Evolutionary conservation across 2,797 vertebrate species (phyloP).

Genomic region (Oceanodroma leucorhoa): DNA sequence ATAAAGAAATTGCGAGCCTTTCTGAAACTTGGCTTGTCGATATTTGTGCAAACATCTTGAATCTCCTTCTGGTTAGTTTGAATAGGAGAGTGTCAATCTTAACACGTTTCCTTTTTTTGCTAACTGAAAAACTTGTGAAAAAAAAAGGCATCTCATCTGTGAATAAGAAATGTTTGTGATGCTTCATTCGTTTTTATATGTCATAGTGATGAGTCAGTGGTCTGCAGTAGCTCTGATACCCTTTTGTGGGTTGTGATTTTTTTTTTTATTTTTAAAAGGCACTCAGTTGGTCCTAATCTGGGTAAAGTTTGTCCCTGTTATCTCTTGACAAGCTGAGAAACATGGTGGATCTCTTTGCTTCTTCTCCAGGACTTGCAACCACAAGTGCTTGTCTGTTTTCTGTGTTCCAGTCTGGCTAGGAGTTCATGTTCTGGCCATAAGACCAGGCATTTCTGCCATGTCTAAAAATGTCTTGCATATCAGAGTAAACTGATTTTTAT

Average conservation of each 20-base stretch:
- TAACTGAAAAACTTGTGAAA: not conserved
- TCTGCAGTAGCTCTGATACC: not conserved
- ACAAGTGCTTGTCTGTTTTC: not conserved
- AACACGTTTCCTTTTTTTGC: accelerated
- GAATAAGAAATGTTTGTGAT: not conserved
- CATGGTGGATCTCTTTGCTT: not conserved
- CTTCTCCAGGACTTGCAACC: not conserved
- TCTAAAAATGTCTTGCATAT: not conserved
- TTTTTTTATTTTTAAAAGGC: not conserved
- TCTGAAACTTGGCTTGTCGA: not conserved
- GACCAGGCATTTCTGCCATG: no score
- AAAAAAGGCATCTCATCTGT: not conserved
- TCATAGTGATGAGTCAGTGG: accelerated
- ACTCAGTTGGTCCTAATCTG: not conserved
- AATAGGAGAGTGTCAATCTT: not conserved
- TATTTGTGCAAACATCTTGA: not conserved
- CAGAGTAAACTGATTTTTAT: not conserved
- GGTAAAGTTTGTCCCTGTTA: not conserved
- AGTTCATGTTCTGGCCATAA: not conserved
- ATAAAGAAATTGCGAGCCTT: not conserved
- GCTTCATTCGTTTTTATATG: accelerated
- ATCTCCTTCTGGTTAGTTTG: not conserved
- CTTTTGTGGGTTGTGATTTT: not conserved
- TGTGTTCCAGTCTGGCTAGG: not conserved
- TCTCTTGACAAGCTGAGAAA: not conserved